Conservation (phyloP, 1,140 invertebrate genomes). For the Rhizoglyphus robini region DNA sequence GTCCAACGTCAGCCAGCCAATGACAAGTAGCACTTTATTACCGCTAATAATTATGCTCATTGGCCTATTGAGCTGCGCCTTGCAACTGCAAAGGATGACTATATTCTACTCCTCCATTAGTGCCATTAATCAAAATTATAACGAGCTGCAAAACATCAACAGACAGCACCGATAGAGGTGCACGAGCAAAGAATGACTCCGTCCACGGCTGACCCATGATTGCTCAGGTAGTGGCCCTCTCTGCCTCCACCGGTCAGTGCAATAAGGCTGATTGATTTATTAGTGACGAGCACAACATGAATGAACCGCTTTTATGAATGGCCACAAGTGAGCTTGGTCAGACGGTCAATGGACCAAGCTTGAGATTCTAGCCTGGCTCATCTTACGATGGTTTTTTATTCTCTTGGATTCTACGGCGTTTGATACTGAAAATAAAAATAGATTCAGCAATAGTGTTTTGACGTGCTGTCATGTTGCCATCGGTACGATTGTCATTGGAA, state of each 20-base stretch:
- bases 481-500: not conserved
- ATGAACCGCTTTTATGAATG: not conserved
- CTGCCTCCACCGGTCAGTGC: too few relatives aligned
- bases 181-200: not conserved
- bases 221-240: too few relatives aligned
- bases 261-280: constrained; percentile 12
- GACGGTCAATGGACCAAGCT: not conserved
- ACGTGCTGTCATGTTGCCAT: too few relatives aligned
- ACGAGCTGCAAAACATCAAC: constrained; percentile 6
- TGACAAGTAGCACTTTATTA: constrained; percentile 5
- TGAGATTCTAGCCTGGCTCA: too few relatives aligned
- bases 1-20: not conserved
- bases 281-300: not conserved
- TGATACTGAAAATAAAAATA: too few relatives aligned
- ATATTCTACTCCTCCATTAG: not conserved
- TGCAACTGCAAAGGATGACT: too few relatives aligned
- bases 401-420: too few relatives aligned
- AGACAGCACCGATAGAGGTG: not conserved
- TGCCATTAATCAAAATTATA: constrained; percentile 11
- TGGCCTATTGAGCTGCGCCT: not conserved
- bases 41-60: constrained; percentile 6
- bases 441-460: too few relatives aligned
- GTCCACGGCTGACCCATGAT: too few relatives aligned
- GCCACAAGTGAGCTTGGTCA: too few relatives aligned
- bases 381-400: too few relatives aligned